A percentile compares a stretch with the other conserved stretches of the same genome.
phyloP scores from a whole-genome alignment of 2,797 vertebrate species.

The Pteropus rufus region DNA sequence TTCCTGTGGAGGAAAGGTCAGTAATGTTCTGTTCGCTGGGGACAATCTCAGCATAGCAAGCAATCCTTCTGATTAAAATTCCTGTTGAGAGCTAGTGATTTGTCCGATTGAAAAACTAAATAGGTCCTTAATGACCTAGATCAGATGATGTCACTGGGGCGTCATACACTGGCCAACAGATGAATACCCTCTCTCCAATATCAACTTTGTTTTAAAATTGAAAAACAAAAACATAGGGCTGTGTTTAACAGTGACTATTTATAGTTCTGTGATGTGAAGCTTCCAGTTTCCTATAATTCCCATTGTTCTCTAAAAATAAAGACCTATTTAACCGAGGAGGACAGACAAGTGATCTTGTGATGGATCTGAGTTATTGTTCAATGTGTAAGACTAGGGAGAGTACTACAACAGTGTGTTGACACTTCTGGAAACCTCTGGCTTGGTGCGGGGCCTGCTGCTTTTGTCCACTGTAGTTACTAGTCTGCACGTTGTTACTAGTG shows the following conservation, averaged over 20 bases:
- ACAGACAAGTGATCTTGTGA: slow-evolving; percentile 59
- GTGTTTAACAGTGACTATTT: slow-evolving; percentile 45
- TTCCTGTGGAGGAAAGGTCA: slow-evolving; percentile 68
- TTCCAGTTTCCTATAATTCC: slow-evolving; percentile 53
- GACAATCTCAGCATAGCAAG: slow-evolving; percentile 33
- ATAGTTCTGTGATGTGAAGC: slow-evolving; percentile 60
- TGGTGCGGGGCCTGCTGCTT: not conserved
- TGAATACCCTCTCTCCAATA: slow-evolving; percentile 47
- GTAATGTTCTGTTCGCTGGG: not conserved
- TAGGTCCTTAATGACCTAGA: slow-evolving; percentile 65
- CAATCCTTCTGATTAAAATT: slow-evolving; percentile 63
- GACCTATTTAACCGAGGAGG: slow-evolving; percentile 39
- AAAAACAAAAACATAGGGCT: slow-evolving; percentile 49
- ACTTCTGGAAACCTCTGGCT: not conserved
- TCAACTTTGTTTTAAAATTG: slow-evolving; percentile 49
- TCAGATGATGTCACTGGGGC: slow-evolving; percentile 56
- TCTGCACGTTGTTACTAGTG: not conserved
- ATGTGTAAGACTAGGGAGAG: not conserved
- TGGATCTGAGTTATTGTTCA: slow-evolving; percentile 43
- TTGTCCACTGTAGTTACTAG: not conserved
- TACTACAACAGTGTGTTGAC: rapidly evolving
- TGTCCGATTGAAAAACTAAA: slow-evolving; percentile 69
- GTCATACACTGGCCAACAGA: slow-evolving; percentile 32
- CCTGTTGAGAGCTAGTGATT: slow-evolving; percentile 45
- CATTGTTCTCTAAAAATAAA: slow-evolving; percentile 71